Conservation (phyloP, 2,113 vertebrate genomes). For the Erinaceus europaeus region DNA sequence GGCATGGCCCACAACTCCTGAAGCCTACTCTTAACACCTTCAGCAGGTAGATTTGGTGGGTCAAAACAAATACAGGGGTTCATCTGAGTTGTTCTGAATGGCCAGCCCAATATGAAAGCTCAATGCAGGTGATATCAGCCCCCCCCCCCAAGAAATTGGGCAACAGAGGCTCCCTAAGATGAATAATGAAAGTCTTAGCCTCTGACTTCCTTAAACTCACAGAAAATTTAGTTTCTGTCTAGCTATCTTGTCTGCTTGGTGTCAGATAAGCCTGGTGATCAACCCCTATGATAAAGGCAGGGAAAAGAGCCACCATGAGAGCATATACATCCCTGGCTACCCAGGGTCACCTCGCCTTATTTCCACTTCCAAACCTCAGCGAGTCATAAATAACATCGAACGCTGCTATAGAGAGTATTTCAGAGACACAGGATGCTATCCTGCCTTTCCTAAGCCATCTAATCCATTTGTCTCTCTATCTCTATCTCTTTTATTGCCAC, state of each 20-base stretch:
- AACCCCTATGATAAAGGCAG: not conserved
- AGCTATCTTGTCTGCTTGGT: not conserved
- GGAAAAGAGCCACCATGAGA: not conserved
- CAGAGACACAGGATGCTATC: too few species aligned
- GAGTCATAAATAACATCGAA: too few species aligned
- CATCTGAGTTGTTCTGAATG: not conserved
- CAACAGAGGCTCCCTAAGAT: not conserved
- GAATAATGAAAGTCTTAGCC: slow-evolving; percentile 15
- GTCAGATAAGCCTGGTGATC: not conserved
- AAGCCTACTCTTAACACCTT: too few species aligned
- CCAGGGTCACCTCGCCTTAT: not conserved
- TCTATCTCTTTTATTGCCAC: too few species aligned
- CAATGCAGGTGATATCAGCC: not conserved
- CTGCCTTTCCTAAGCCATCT: too few species aligned
- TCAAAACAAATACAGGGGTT: not conserved
- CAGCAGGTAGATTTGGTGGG: not conserved
- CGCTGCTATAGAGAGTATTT: too few species aligned
- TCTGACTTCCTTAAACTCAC: slow-evolving; percentile 25
- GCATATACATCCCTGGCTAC: not conserved
- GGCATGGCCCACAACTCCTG: too few species aligned
- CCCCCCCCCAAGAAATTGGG: not conserved
- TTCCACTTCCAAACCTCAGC: not conserved
- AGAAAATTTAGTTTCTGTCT: slow-evolving; percentile 53
- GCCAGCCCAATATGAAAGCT: not conserved
- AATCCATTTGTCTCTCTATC: too few species aligned